Conservation (phyloP, 2,113 vertebrate species). For the Phrynosoma blainvillii region DNA sequence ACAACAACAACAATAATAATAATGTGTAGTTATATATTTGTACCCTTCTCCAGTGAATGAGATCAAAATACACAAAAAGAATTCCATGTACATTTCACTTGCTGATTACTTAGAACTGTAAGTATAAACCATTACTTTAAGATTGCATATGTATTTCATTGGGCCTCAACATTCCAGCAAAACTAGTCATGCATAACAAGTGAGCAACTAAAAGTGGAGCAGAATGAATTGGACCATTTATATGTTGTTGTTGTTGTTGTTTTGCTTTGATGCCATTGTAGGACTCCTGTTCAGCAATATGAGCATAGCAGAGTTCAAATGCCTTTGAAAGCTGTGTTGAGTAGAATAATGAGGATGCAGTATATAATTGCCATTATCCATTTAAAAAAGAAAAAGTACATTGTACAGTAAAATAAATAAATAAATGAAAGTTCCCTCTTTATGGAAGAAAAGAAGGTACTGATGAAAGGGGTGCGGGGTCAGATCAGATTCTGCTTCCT, state of each 20-base stretch:
- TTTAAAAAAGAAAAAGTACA: background rate
- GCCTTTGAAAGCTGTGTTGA: background rate
- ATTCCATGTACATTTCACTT: background rate
- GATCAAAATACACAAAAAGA: background rate
- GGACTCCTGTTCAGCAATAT: background rate
- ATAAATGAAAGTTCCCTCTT: conserved; percentile 19
- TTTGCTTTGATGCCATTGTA: background rate
- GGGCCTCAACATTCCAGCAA: background rate
- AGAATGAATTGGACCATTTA: background rate
- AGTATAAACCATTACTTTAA: background rate
- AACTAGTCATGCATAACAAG: background rate
- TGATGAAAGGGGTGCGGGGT: conserved; percentile 2
- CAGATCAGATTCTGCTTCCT: background rate
- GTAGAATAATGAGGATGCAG: background rate
- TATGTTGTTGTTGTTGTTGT: background rate
- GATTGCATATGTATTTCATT: background rate
- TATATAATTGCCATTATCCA: background rate
- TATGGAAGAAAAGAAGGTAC: accelerated
- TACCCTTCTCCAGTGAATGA: background rate
- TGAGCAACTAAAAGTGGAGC: background rate
- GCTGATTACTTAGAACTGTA: background rate
- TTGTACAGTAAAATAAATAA: conserved; percentile 1
- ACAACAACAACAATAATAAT: background rate
- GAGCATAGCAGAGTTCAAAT: background rate
- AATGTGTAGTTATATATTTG: background rate